Evolutionary conservation across 2,888 invertebrate genomes (phyloP).

Genomic region (Aspidiotus destructor): DNA sequence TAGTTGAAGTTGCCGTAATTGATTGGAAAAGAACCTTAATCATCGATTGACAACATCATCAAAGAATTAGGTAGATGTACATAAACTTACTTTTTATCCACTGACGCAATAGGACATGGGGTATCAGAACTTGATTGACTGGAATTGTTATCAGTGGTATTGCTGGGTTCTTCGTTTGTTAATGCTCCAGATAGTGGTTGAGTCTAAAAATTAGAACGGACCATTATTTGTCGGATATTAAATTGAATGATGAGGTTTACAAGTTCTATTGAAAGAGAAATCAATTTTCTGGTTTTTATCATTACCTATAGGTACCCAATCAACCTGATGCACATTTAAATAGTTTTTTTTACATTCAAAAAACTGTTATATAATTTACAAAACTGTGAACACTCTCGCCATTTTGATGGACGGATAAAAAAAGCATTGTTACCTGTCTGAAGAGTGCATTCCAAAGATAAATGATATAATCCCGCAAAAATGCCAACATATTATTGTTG

Average conservation of each 20-base stretch:
- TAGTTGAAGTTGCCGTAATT: too few species aligned
- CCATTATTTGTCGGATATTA: too few species aligned
- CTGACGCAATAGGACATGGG: neutral
- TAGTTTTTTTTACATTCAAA: neutral
- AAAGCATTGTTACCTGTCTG: slow-evolving; percentile 19
- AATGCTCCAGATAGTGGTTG: slow-evolving; percentile 5
- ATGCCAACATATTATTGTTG: slow-evolving; percentile 23
- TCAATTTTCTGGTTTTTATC: neutral
- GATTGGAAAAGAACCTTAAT: neutral
- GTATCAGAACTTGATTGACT: neutral
- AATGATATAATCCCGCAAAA: slow-evolving; percentile 29
- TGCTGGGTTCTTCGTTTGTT: neutral
- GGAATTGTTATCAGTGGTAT: neutral
- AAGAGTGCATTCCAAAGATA: slow-evolving; percentile 29
- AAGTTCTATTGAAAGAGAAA: neutral
- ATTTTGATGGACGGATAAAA: too few species aligned
- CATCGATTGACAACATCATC: neutral
- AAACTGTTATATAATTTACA: too few species aligned
- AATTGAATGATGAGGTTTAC: too few species aligned
- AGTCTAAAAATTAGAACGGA: neutral
- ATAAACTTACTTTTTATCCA: neutral
- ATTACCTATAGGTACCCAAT: neutral
- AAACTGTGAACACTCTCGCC: too few species aligned
- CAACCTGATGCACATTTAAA: neutral
- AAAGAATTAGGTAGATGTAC: neutral